Percentiles rank a stretch among this genome's conserved stretches.
These are phyloP conservation scores for Dryocosmus kuriphilus DNA, from an alignment of 2,888 invertebrate genomes.

Conservation along the genomic window DNA sequence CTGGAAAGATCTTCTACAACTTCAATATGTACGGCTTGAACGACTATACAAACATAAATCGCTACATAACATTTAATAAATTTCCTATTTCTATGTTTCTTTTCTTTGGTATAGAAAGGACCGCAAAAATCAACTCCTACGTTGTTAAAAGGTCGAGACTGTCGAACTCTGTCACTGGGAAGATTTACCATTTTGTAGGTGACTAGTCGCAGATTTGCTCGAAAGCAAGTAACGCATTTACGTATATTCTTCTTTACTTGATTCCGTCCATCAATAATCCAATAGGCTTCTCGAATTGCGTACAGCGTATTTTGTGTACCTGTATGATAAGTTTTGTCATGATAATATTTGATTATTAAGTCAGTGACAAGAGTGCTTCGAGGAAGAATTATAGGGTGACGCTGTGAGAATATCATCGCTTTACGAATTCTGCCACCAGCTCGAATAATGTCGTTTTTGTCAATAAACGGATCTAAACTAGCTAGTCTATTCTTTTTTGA, in stretches of 20 bases:
- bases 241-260: background rate
- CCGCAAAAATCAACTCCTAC: constrained; percentile 64
- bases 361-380: background rate
- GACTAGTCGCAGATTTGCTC: background rate
- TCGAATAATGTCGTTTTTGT: background rate
- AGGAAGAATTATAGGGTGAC: background rate
- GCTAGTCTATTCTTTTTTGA: background rate
- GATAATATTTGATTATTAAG: constrained; percentile 42
- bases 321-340: background rate
- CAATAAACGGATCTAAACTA: background rate
- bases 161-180: constrained; percentile 58
- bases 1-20: too few species aligned
- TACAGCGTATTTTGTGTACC: constrained; percentile 46
- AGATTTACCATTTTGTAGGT: too few species aligned
- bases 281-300: constrained; percentile 56
- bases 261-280: constrained; percentile 59
- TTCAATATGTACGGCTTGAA: constrained; percentile 35
- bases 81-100: constrained; percentile 46
- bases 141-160: constrained; percentile 57
- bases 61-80: constrained; percentile 55
- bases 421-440: background rate
- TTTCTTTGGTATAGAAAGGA: too few species aligned
- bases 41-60: constrained; percentile 29
- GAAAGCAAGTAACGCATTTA: background rate
- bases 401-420: background rate